Evolutionary conservation across 2,113 vertebrate species (phyloP).

Genomic region (Centrocercus urophasianus): DNA sequence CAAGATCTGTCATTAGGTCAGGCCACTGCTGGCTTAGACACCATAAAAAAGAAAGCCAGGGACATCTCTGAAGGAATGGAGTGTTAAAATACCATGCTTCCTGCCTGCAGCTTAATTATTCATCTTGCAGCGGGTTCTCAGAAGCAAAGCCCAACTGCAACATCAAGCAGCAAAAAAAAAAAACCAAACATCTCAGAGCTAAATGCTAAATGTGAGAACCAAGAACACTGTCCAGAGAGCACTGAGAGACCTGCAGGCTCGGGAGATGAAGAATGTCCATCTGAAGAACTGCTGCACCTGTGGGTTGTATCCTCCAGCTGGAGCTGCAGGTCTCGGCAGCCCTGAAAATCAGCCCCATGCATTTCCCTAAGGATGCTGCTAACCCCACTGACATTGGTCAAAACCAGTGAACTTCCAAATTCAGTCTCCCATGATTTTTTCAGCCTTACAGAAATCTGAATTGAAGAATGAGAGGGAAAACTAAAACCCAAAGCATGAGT

Average conservation of each 20-base stretch:
- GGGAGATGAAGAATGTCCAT: background rate
- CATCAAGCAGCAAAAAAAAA: background rate
- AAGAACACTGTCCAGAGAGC: background rate
- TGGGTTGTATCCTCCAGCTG: fast-evolving
- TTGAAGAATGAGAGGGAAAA: background rate
- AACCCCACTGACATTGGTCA: background rate
- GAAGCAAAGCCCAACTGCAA: background rate
- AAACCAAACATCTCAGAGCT: background rate
- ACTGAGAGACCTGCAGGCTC: background rate
- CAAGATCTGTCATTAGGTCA: background rate
- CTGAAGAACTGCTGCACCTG: background rate
- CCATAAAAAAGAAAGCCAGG: background rate
- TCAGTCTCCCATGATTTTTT: background rate
- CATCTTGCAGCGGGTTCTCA: background rate
- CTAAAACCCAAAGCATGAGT: background rate
- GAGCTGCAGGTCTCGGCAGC: background rate
- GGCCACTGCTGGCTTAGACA: background rate
- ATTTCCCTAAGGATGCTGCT: fast-evolving
- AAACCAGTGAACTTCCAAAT: background rate
- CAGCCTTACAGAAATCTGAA: background rate
- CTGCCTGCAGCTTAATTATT: background rate
- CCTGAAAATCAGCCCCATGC: background rate
- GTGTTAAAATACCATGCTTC: background rate
- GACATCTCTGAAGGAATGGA: background rate
- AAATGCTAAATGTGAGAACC: background rate